These are phyloP conservation scores for Equus przewalskii DNA, from an alignment of 2,113 vertebrate species.

Conservation along the genomic window DNA sequence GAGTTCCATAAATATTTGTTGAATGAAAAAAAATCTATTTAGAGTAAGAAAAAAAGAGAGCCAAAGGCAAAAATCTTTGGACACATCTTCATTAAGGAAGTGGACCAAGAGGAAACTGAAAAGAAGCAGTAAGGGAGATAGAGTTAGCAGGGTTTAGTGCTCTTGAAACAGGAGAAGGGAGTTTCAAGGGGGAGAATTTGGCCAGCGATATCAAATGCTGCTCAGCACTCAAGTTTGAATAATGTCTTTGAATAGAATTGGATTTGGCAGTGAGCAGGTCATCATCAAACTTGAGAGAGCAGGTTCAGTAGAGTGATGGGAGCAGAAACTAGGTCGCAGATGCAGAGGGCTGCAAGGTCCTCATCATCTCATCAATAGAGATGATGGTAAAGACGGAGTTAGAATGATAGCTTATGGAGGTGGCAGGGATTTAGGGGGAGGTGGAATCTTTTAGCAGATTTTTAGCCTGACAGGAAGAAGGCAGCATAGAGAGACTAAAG, in stretches of 20 bases:
- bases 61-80: conserved; percentile 27
- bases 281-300: neutral
- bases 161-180: neutral
- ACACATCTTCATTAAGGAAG: neutral
- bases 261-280: neutral
- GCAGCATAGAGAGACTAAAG: neutral
- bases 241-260: neutral
- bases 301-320: neutral
- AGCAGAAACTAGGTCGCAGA: neutral
- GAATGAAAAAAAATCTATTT: conserved; percentile 24
- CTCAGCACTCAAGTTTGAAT: neutral
- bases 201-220: neutral
- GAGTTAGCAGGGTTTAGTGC: neutral
- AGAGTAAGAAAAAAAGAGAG: neutral
- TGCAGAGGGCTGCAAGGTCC: neutral
- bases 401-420: neutral
- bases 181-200: conserved; percentile 3
- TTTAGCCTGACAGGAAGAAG: conserved; percentile 47
- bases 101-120: neutral
- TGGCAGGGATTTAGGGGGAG: neutral
- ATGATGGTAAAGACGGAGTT: neutral
- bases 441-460: neutral
- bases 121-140: neutral
- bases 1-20: conserved; percentile 34
- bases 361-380: neutral